Evolutionary conservation across 2,888 invertebrate genomes (phyloP).

Genomic region (Drosophila anomelani): DNA sequence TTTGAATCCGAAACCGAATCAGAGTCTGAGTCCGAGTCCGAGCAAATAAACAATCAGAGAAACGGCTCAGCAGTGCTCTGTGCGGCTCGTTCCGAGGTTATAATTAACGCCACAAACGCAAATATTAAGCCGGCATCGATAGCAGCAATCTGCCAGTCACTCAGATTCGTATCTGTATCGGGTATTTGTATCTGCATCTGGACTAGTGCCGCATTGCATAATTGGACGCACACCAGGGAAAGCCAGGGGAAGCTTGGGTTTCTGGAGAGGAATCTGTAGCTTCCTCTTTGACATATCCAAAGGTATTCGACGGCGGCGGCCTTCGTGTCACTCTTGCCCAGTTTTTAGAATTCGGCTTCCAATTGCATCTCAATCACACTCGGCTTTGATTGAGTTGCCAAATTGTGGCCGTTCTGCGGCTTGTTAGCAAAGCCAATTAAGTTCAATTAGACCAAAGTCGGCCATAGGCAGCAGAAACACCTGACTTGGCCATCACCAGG

Average conservation of each 20-base stretch:
- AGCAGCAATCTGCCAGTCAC: slow-evolving; percentile 60
- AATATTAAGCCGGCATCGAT: slow-evolving; percentile 73
- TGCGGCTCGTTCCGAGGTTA: slow-evolving; percentile 34
- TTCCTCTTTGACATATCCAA: background rate
- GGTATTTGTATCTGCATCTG: slow-evolving; percentile 31
- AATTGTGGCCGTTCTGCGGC: slow-evolving; percentile 30
- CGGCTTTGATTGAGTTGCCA: slow-evolving; percentile 46
- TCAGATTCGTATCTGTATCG: slow-evolving; percentile 38
- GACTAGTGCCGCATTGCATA: slow-evolving; percentile 26
- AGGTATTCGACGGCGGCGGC: slow-evolving; percentile 1
- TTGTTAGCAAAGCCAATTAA: slow-evolving; percentile 61
- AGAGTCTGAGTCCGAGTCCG: slow-evolving; percentile 3
- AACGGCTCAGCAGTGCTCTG: slow-evolving; percentile 56
- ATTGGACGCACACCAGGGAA: slow-evolving; percentile 1
- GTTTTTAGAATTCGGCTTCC: slow-evolving; percentile 23
- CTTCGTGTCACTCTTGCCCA: slow-evolving; percentile 29
- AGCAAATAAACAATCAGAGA: slow-evolving; percentile 80
- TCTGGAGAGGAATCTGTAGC: background rate
- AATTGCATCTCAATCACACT: slow-evolving; percentile 59
- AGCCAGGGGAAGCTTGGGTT: background rate
- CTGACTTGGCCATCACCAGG: slow-evolving; percentile 1
- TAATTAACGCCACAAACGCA: slow-evolving; percentile 81
- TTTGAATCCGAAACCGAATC: slow-evolving; percentile 14
- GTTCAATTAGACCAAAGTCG: slow-evolving; percentile 57
- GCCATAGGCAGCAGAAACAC: slow-evolving; percentile 13